Conservation (phyloP, 2,888 invertebrate species). For the Troides aeacus region DNA sequence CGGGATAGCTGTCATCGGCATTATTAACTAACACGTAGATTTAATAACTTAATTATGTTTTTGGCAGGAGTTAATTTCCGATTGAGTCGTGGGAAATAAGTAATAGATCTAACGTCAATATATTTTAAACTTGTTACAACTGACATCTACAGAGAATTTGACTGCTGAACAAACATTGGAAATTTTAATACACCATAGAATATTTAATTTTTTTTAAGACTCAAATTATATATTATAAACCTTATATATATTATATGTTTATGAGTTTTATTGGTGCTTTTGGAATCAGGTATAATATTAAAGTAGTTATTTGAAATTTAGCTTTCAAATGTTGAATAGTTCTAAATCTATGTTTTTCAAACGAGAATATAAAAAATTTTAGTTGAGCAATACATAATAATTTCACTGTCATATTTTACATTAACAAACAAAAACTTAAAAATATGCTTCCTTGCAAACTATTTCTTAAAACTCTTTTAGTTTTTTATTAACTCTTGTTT, state of each 20-base stretch:
- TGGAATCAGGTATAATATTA: too few relatives aligned
- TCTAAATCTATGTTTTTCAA: too few relatives aligned
- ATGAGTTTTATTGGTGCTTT: too few relatives aligned
- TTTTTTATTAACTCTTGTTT: not conserved
- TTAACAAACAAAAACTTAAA: not conserved
- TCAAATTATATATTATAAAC: too few relatives aligned
- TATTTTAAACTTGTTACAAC: not conserved
- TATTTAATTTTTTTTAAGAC: too few relatives aligned
- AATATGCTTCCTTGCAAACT: not conserved
- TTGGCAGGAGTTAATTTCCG: slow-evolving; percentile 36
- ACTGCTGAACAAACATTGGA: not conserved
- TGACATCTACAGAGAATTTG: not conserved
- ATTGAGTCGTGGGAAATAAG: slow-evolving; percentile 22
- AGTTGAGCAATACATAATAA: too few relatives aligned
- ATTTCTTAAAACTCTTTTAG: not conserved
- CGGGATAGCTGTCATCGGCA: slow-evolving; percentile 36
- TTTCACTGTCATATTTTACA: too few relatives aligned
- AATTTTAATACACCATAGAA: not conserved
- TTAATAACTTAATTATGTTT: slow-evolving; percentile 61
- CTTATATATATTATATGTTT: too few relatives aligned
- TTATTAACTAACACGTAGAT: slow-evolving; percentile 54
- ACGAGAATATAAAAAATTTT: too few relatives aligned
- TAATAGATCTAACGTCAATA: not conserved
- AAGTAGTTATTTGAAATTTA: too few relatives aligned
- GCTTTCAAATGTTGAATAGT: too few relatives aligned